Evolutionary conservation across 2,797 vertebrate species (phyloP).

Genomic region (Sebastes vulpes): DNA sequence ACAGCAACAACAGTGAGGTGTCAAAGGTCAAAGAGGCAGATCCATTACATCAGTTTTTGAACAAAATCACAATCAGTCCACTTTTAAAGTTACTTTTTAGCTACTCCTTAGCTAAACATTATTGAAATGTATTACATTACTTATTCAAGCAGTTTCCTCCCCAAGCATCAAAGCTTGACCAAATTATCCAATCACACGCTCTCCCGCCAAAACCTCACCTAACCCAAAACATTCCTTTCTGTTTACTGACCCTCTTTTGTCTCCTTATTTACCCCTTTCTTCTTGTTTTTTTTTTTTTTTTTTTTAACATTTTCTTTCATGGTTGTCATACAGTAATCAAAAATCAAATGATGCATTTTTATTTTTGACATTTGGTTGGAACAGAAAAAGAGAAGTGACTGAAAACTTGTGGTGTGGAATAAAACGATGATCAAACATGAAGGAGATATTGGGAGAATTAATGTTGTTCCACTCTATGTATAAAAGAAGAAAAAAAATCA

Average conservation of each 20-base stretch:
- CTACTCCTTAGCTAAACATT: background rate
- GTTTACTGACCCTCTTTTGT: background rate
- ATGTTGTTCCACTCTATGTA: constrained; percentile 85
- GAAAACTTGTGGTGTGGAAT: constrained; percentile 79
- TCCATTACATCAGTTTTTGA: background rate
- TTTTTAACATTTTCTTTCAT: constrained; percentile 23
- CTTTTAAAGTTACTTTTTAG: constrained; percentile 3
- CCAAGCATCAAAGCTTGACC: background rate
- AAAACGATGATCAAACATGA: constrained; percentile 77
- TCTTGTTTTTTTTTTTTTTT: background rate
- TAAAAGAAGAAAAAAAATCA: constrained; percentile 78
- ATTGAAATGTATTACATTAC: background rate
- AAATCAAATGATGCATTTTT: constrained; percentile 57
- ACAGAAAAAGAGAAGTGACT: constrained; percentile 76
- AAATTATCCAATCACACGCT: constrained; percentile 5
- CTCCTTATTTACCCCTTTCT: background rate
- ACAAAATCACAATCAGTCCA: constrained; percentile 16
- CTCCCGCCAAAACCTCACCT: background rate
- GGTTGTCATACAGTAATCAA: constrained; percentile 45
- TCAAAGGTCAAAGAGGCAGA: constrained; percentile 51
- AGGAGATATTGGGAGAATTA: constrained; percentile 73
- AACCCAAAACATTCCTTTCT: background rate
- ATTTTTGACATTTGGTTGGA: constrained; percentile 70
- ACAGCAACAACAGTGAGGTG: constrained; percentile 2
- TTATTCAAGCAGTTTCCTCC: background rate